Evolutionary conservation across 2,113 vertebrate genomes (phyloP).

Genomic region (Petromus typicus): DNA sequence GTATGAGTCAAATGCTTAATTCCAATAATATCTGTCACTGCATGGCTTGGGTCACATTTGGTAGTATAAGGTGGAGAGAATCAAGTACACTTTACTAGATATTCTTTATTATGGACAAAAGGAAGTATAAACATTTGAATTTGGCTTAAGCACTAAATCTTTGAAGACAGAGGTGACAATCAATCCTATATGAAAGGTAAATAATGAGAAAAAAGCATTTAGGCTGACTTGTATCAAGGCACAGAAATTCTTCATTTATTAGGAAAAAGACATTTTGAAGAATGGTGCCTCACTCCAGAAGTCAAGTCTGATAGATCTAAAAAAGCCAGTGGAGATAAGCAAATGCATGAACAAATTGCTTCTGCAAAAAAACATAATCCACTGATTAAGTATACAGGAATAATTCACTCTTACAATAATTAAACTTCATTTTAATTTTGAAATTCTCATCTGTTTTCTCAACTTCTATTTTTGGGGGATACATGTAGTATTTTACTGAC

Average conservation of each 20-base stretch:
- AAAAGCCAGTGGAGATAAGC: neutral
- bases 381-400: neutral
- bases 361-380: neutral
- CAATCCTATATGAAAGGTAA: neutral
- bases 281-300: neutral
- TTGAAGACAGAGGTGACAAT: neutral
- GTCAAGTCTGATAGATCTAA: neutral
- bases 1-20: neutral
- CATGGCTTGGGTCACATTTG: neutral
- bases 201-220: neutral
- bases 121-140: neutral
- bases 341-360: neutral
- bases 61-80: neutral
- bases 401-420: neutral
- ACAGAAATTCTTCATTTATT: neutral
- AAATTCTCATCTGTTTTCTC: neutral
- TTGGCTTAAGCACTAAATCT: neutral
- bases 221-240: neutral
- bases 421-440: neutral
- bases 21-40: neutral
- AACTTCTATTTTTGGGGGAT: neutral
- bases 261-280: neutral
- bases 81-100: neutral
- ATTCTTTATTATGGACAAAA: neutral
- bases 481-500: neutral